These are phyloP conservation scores for Syrphus vitripennis DNA, from an alignment of 2,888 invertebrate genomes.

Conservation along the genomic window DNA sequence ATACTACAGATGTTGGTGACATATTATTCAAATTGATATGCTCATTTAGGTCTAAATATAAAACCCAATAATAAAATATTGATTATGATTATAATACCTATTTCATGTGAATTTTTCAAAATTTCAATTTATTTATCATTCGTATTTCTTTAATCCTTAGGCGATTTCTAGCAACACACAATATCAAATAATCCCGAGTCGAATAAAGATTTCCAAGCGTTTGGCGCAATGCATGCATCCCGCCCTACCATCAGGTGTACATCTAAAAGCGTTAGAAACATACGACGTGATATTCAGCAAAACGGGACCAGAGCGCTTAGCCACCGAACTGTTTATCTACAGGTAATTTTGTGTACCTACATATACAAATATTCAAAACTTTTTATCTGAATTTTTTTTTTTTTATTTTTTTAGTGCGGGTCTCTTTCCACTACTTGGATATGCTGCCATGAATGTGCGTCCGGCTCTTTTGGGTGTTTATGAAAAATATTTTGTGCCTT, in stretches of 20 bases:
- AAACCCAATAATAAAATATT: too few species aligned
- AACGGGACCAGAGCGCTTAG: conserved; percentile 90
- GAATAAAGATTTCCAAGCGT: conserved; percentile 93
- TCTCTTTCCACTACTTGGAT: conserved; percentile 92
- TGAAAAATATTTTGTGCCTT: conserved; percentile 93
- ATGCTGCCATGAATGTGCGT: conserved; percentile 94
- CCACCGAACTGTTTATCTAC: conserved; percentile 92
- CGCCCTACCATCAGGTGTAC: conserved; percentile 94
- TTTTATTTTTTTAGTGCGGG: conserved; percentile 82
- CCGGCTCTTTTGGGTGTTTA: conserved; percentile 91
- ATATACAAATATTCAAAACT: neutral
- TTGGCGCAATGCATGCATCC: conserved; percentile 97
- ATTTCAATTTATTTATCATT: neutral
- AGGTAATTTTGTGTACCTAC: conserved; percentile 82
- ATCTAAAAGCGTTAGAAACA: conserved; percentile 94
- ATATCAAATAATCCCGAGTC: conserved; percentile 92
- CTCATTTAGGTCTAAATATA: too few species aligned
- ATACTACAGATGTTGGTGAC: too few species aligned
- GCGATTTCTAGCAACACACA: conserved; percentile 90
- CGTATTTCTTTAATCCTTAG: conserved; percentile 81
- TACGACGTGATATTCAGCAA: conserved; percentile 95
- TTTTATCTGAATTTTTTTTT: neutral
- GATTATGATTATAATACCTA: too few species aligned
- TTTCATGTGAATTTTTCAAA: neutral
- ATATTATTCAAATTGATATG: too few species aligned